Evolutionary conservation across 2,888 invertebrate species (phyloP).

Genomic region (Pristionchus maxplancki): DNA sequence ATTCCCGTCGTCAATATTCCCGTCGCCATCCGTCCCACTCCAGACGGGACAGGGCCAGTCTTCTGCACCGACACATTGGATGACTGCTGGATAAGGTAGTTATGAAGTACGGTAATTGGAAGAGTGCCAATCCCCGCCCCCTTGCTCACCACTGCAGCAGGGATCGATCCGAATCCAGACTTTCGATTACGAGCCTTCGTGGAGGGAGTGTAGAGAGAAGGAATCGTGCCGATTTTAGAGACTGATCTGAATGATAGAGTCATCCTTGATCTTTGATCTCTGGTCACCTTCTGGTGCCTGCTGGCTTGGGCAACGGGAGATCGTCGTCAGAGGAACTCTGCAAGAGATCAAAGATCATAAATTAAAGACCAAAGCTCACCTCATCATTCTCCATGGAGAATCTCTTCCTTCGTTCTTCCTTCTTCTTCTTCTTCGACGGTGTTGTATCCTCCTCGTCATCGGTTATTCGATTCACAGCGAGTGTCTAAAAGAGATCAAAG

Average conservation of each 20-base stretch:
- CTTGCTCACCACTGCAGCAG: background rate
- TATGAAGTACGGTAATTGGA: background rate
- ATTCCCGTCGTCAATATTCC: background rate
- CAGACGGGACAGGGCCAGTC: background rate
- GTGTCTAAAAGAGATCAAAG: slow-evolving; percentile 27
- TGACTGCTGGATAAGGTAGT: background rate
- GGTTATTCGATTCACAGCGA: background rate
- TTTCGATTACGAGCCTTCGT: background rate
- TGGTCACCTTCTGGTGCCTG: background rate
- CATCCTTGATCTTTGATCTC: background rate
- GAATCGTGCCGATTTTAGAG: background rate
- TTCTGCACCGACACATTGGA: background rate
- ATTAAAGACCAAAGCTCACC: background rate
- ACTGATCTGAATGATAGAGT: background rate
- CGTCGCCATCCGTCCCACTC: background rate
- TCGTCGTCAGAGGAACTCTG: background rate
- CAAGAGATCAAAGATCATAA: slow-evolving; percentile 8
- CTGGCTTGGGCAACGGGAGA: background rate
- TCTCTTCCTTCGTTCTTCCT: background rate
- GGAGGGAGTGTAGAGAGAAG: background rate
- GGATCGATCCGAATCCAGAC: background rate
- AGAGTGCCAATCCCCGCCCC: background rate
- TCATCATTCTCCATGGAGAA: slow-evolving; percentile 43
- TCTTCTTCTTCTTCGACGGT: slow-evolving; percentile 39
- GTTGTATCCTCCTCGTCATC: slow-evolving; percentile 17